phyloP scores from a whole-genome alignment of 2,888 invertebrate species.

The Sinodicranocentrus sp. region DNA sequence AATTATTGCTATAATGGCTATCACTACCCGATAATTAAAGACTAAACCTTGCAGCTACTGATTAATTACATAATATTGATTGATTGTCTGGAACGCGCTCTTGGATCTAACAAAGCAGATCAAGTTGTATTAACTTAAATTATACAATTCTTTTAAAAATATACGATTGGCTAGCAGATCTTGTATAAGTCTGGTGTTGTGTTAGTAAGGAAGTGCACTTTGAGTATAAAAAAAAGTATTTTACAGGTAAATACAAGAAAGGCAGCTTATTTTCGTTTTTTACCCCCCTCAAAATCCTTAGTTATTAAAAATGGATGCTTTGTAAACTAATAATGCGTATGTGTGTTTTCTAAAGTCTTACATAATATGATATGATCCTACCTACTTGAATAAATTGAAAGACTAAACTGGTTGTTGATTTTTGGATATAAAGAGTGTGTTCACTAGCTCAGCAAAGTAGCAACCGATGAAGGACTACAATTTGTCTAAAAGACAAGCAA shows the following conservation, averaged over 20 bases:
- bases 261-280: slow-evolving; percentile 22
- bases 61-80: slow-evolving; percentile 11
- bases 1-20: slow-evolving; percentile 21
- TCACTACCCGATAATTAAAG: neutral
- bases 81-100: slow-evolving; percentile 68
- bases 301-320: neutral
- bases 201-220: slow-evolving; percentile 14
- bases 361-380: too few species aligned
- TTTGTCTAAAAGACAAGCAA: neutral
- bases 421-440: slow-evolving; percentile 55
- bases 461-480: slow-evolving; percentile 61
- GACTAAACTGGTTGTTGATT: slow-evolving; percentile 63
- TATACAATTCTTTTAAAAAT: slow-evolving; percentile 49
- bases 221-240: slow-evolving; percentile 20
- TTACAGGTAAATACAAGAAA: slow-evolving; percentile 65
- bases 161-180: slow-evolving; percentile 65
- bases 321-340: too few species aligned
- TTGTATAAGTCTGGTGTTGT: slow-evolving; percentile 45
- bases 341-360: too few species aligned
- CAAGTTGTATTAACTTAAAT: slow-evolving; percentile 28
- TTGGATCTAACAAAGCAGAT: slow-evolving; percentile 63
- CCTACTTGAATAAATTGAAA: slow-evolving; percentile 55
- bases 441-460: slow-evolving; percentile 66
- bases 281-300: neutral
- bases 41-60: slow-evolving; percentile 12